Conservation (phyloP, 2,113 vertebrate genomes). For the Gymnarchus niloticus region DNA sequence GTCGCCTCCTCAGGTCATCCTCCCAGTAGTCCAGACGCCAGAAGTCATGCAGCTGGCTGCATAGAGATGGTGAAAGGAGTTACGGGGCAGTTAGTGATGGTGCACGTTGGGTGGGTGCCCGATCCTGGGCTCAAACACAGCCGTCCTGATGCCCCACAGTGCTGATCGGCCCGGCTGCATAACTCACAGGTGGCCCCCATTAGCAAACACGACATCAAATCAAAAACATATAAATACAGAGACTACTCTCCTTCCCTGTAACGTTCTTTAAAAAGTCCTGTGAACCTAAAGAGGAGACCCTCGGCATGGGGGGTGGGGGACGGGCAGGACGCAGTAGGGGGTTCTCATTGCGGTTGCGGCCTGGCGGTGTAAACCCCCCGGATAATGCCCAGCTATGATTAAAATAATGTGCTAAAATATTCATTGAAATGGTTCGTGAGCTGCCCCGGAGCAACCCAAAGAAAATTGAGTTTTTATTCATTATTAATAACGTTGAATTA, state of each 20-base stretch:
- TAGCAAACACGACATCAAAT: constrained; percentile 89
- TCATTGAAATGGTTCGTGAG: constrained; percentile 94
- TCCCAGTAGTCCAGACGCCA: constrained; percentile 99
- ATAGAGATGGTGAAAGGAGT: constrained; percentile 33
- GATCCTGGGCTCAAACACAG: constrained; percentile 31
- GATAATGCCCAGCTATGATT: constrained; percentile 85
- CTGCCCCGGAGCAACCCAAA: constrained; percentile 74
- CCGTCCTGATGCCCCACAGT: constrained; percentile 39
- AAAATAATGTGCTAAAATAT: constrained; percentile 99
- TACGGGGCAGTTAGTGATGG: not conserved
- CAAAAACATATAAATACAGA: constrained; percentile 80
- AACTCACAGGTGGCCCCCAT: constrained; percentile 77
- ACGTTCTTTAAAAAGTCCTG: constrained; percentile 91
- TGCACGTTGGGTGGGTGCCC: not conserved
- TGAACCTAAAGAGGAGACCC: constrained; percentile 84
- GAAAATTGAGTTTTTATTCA: constrained; percentile 98
- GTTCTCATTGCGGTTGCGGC: constrained; percentile 72
- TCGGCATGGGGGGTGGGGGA: constrained; percentile 47
- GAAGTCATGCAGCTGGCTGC: constrained; percentile 87
- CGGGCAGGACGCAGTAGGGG: not conserved
- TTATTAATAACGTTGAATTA: constrained; percentile 99
- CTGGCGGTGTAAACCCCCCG: constrained; percentile 71
- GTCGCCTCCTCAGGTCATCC: constrained; percentile 87
- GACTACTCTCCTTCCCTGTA: constrained; percentile 75
- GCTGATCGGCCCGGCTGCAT: constrained; percentile 58